Conservation (phyloP, 35 echinoderm and acorn worm species). For the Heliocidaris erythrogramma region DNA sequence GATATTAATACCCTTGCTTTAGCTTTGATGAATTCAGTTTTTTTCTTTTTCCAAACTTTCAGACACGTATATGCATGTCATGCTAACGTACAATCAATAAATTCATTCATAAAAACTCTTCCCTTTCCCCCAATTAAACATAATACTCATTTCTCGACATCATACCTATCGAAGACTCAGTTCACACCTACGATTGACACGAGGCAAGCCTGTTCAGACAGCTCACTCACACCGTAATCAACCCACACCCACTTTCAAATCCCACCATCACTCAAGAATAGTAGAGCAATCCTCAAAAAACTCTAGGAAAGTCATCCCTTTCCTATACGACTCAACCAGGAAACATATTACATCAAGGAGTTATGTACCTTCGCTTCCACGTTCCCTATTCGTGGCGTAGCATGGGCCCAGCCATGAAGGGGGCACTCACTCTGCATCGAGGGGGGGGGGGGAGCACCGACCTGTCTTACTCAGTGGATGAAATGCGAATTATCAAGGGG, state of each 20-base stretch:
- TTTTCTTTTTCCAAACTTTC: not conserved
- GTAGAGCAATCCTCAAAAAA: not conserved
- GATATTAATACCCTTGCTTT: no score
- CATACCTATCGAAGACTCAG: not conserved
- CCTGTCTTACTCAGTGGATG: no score
- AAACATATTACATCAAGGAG: not conserved
- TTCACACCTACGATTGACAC: not conserved
- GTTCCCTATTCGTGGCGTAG: no score
- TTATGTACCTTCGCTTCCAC: no score
- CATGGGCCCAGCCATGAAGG: no score
- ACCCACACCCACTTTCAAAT: slow-evolving; percentile 25
- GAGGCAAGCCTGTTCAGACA: not conserved
- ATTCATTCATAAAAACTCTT: not conserved
- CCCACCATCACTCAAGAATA: not conserved
- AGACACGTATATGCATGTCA: not conserved
- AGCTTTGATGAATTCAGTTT: not conserved
- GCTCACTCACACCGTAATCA: slow-evolving; percentile 2
- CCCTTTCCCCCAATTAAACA: no score
- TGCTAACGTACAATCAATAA: not conserved
- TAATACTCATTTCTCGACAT: no score
- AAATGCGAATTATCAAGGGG: no score
- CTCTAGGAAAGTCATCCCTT: not conserved
- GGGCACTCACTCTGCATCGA: not conserved
- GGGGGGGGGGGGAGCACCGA: no score
- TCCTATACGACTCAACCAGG: not conserved